Base-by-base conservation (phyloP, 1,140 invertebrate species). In the Brachionus calyciflorus region DNA sequence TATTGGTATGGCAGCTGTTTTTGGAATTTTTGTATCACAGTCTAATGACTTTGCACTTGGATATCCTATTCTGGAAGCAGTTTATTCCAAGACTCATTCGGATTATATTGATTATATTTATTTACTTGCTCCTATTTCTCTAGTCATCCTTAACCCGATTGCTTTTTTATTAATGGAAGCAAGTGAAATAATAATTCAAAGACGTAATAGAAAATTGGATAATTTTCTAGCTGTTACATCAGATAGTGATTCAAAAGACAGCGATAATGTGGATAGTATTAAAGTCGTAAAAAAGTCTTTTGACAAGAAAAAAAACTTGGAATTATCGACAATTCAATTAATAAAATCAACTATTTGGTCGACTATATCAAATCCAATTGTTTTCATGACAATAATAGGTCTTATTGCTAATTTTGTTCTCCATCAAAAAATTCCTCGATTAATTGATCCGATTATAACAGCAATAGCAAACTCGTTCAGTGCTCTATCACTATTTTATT, bases 1-100 rank as follows among this genome's bases (percentile, higher is more conserved):
- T 85, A 88, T 91, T 77, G 92, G 91, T 12, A 89, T 90, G 80
- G 92, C 92, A 69, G 94, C 93, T 14, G 86, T 97, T 21, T 94
- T 92, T 88, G 92, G 92, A 24, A 97, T 98, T 80, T 96, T 97
- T 84, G 92, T 91, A 55, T 97, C 94, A 0, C 94, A 97, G 82
- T 95, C 93, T 82, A 98, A 98, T 88, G 95, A 98, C 85, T 97
- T 98, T 88, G 95, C 95, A 55, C 89, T 98, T 79, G 94, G 94
- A 77, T 96, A 92, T 86, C 94, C 95, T 3, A 95, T 97, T 81
- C 89, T 89, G 37, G 79, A 82, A 49, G 87, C 88, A 7, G 80
- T 89, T 30, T 89, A 89, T 81, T 77, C 80, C 4, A 82, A 86
- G 37, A 89, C 89, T 3, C 92, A 96, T 86, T 92, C 93, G 6